Evolutionary conservation across 2,113 vertebrate species (phyloP).

Genomic region (Neogale vison): DNA sequence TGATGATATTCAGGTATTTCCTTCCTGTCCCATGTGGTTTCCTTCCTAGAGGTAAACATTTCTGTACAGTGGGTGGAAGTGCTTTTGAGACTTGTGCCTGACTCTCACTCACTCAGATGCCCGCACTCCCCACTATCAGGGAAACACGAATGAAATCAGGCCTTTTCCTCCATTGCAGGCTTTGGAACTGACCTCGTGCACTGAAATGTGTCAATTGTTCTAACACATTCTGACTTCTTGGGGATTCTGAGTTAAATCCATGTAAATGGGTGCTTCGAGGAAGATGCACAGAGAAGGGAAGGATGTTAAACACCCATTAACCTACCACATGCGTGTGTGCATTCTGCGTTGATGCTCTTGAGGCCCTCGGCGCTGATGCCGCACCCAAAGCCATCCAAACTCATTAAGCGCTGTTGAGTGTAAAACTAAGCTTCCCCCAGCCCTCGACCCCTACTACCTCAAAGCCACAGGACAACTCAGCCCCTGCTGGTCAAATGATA

Average conservation of each 20-base stretch:
- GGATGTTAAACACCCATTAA: neutral
- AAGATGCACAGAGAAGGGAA: neutral
- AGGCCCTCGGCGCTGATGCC: neutral
- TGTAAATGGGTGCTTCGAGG: neutral
- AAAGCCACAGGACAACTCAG: neutral
- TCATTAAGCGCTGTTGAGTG: neutral
- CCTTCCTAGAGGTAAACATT: no score
- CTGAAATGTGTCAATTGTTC: neutral
- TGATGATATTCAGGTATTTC: neutral
- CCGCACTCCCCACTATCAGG: neutral
- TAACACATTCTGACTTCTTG: neutral
- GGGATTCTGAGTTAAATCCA: neutral
- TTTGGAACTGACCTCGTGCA: neutral
- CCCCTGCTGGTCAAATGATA: neutral
- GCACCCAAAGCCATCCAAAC: neutral
- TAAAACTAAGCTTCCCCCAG: neutral
- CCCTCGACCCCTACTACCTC: neutral
- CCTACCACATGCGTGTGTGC: neutral
- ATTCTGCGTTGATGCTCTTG: neutral
- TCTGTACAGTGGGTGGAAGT: neutral
- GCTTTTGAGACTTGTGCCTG: neutral
- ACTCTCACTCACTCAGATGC: neutral
- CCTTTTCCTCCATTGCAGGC: neutral
- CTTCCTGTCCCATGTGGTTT: neutral
- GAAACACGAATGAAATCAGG: neutral